A percentile compares a stretch with the other conserved stretches of the same genome.
phyloP scores from a whole-genome alignment of 2,797 vertebrate species.

The Lophotriccus pileatus region DNA sequence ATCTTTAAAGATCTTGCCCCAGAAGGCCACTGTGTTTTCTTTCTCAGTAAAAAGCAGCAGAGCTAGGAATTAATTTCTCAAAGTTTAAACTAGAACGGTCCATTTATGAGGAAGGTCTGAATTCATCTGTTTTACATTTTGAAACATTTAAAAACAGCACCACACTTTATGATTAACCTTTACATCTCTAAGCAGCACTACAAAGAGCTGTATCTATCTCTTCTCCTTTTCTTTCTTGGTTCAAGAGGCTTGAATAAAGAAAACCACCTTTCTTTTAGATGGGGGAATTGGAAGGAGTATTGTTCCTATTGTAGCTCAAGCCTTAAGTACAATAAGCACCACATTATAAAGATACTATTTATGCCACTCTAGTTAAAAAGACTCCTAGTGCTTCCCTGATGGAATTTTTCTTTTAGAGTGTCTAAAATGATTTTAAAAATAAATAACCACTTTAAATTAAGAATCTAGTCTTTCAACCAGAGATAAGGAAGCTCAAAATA shows the following conservation, averaged over 20 bases:
- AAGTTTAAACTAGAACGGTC: conserved; percentile 35
- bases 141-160: conserved; percentile 50
- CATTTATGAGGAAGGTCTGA: conserved; percentile 50
- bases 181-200: background rate
- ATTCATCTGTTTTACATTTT: conserved; percentile 49
- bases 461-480: background rate
- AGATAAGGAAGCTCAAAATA: background rate
- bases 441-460: background rate
- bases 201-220: conserved; percentile 45
- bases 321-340: background rate
- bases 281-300: conserved; percentile 39
- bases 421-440: background rate
- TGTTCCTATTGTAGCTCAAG: conserved; percentile 42
- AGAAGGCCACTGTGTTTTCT: conserved; percentile 65
- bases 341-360: background rate
- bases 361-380: background rate
- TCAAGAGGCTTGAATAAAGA: conserved; percentile 12
- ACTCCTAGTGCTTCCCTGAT: background rate
- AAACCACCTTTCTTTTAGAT: conserved; percentile 6
- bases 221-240: conserved; percentile 11
- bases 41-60: conserved; percentile 56
- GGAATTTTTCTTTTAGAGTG: background rate
- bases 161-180: conserved; percentile 60
- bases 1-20: conserved; percentile 69
- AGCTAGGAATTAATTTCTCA: conserved; percentile 56